Percentiles rank a stretch among this genome's conserved stretches.
Conservation (phyloP, 2,888 invertebrate species). For the Philopedon plagiatum region DNA sequence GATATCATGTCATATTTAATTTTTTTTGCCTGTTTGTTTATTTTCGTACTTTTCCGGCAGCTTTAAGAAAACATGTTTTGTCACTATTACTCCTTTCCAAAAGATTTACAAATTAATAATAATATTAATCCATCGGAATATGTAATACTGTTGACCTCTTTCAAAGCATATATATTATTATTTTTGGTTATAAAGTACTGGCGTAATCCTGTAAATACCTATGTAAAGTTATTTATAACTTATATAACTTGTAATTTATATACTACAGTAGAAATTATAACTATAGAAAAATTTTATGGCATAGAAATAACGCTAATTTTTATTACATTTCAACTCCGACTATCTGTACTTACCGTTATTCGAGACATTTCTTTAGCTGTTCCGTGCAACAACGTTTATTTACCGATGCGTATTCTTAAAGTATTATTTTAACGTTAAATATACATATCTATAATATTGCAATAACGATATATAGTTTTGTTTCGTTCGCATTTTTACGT, state of each 20-base stretch:
- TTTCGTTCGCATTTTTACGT: conserved; percentile 38
- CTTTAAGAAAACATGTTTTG: too few relatives aligned
- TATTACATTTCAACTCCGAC: conserved; percentile 51
- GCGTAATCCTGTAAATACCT: conserved; percentile 68
- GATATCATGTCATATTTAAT: too few relatives aligned
- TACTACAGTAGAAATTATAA: conserved; percentile 56
- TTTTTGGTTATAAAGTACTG: conserved; percentile 45
- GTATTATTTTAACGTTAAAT: conserved; percentile 40
- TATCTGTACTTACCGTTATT: not conserved
- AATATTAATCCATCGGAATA: conserved; percentile 9
- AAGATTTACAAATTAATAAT: conserved; percentile 27
- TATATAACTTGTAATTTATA: conserved; percentile 59
- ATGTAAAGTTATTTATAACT: conserved; percentile 68
- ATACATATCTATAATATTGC: conserved; percentile 63
- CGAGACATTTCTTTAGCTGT: not conserved
- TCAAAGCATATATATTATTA: conserved; percentile 43
- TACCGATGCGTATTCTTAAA: conserved; percentile 12
- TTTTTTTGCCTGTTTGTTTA: too few relatives aligned
- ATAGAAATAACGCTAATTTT: conserved; percentile 13
- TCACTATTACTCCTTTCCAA: conserved; percentile 4
- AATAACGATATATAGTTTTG: conserved; percentile 57
- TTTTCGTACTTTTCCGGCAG: too few relatives aligned
- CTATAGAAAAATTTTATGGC: conserved; percentile 46
- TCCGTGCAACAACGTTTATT: conserved; percentile 3
- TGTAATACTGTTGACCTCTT: conserved; percentile 42